These are phyloP conservation scores for Austrofundulus limnaeus DNA, from an alignment of 2,113 vertebrate species.

Conservation along the genomic window DNA sequence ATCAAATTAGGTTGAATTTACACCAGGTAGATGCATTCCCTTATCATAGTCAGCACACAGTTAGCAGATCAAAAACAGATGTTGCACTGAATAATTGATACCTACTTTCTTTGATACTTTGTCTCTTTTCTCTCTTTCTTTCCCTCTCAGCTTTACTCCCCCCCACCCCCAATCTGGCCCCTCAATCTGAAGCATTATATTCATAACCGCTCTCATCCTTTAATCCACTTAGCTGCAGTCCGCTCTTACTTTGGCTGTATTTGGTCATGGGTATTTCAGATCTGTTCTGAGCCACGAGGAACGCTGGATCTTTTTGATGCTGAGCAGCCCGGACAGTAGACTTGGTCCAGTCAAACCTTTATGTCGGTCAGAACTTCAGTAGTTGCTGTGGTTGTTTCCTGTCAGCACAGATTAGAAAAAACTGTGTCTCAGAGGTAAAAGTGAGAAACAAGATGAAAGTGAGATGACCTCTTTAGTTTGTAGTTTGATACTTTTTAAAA, in stretches of 20 bases:
- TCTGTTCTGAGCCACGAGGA: constrained; percentile 39
- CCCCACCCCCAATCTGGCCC: constrained; percentile 26
- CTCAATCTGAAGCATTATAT: constrained; percentile 49
- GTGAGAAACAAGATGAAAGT: neutral
- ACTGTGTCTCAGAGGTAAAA: constrained; percentile 10
- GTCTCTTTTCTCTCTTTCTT: constrained; percentile 17
- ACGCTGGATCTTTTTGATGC: constrained; percentile 45
- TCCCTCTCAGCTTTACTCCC: neutral
- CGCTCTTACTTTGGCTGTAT: constrained; percentile 32
- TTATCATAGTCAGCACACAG: no score
- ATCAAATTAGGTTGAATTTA: no score
- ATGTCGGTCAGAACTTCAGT: constrained; percentile 41
- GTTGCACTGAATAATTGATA: constrained; percentile 63
- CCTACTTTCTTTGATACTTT: constrained; percentile 45
- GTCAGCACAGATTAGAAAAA: constrained; percentile 11
- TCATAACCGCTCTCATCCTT: constrained; percentile 54
- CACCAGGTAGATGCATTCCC: no score
- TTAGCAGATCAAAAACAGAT: constrained; percentile 29
- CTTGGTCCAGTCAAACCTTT: constrained; percentile 28
- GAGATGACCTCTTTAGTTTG: neutral
- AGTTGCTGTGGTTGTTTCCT: neutral
- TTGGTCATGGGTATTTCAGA: constrained; percentile 46
- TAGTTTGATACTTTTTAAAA: neutral
- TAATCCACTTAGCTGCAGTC: constrained; percentile 63
- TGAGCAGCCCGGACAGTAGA: constrained; percentile 34